These are phyloP conservation scores for Notodonta ziczac DNA, from an alignment of 2,888 invertebrate species.

Conservation along the genomic window DNA sequence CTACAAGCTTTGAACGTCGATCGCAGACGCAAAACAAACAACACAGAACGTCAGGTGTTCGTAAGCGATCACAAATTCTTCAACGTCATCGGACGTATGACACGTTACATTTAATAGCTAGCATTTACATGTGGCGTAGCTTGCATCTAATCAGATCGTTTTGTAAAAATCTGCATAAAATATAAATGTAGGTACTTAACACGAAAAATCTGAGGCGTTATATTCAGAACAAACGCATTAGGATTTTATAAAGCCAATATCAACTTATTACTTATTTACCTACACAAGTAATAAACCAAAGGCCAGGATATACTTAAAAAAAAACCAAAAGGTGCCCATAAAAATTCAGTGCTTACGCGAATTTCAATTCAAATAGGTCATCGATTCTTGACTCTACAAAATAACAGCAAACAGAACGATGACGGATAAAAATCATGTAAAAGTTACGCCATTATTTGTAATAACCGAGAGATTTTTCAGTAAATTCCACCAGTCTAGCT, in stretches of 20 bases:
- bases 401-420: constrained; percentile 19
- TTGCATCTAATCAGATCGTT: too few species aligned
- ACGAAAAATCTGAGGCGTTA: too few species aligned
- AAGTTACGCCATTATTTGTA: constrained; percentile 36
- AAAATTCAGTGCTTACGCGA: too few species aligned
- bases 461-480: constrained; percentile 39
- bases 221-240: too few species aligned
- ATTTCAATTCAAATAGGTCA: too few species aligned
- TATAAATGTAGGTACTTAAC: too few species aligned
- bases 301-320: too few species aligned
- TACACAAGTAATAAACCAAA: too few species aligned
- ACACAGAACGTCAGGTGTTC: neutral
- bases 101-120: neutral
- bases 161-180: too few species aligned
- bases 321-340: too few species aligned
- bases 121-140: neutral
- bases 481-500: constrained; percentile 38
- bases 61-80: neutral
- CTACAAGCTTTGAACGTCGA: neutral
- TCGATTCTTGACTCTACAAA: constrained; percentile 4
- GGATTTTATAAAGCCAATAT: too few species aligned
- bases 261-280: too few species aligned
- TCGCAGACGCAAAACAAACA: neutral
- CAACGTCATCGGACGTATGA: neutral
- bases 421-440: constrained; percentile 36